Percentiles rank a stretch among this genome's conserved stretches.
These are phyloP conservation scores for Tympanuchus pallidicinctus DNA, from an alignment of 2,113 vertebrate species.

Conservation along the genomic window DNA sequence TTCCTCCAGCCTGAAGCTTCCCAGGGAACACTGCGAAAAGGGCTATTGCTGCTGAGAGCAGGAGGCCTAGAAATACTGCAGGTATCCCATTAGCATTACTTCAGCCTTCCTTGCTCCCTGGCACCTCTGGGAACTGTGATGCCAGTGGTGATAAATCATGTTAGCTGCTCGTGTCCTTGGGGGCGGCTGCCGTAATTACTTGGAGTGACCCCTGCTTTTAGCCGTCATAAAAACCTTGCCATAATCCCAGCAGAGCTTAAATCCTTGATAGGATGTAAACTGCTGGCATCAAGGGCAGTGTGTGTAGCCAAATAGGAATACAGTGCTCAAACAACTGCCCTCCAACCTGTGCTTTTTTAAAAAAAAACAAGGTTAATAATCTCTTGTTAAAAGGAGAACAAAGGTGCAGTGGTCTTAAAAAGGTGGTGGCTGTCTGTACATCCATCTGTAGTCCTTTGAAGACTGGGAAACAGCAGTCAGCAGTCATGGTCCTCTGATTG, in stretches of 20 bases:
- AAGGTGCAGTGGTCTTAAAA: neutral
- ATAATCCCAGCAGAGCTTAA: conserved; percentile 53
- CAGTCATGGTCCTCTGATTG: neutral
- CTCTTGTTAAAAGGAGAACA: conserved; percentile 15
- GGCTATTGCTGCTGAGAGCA: neutral
- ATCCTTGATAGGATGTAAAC: conserved; percentile 58
- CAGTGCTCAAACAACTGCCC: neutral
- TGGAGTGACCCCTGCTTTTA: conserved; percentile 57
- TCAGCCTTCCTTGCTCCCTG: conserved; percentile 5
- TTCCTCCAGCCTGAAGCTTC: neutral
- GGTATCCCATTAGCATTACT: neutral
- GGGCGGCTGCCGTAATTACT: conserved; percentile 43
- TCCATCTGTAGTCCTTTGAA: neutral
- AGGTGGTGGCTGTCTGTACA: neutral
- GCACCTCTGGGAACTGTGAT: neutral
- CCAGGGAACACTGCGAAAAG: neutral
- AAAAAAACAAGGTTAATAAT: conserved; percentile 63
- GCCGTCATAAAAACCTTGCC: conserved; percentile 31
- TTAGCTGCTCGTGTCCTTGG: conserved; percentile 35
- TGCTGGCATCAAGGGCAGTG: conserved; percentile 29
- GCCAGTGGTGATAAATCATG: conserved; percentile 50
- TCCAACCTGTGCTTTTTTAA: conserved; percentile 44
- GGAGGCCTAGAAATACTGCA: neutral
- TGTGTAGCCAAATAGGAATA: neutral
- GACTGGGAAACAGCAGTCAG: neutral